Base-by-base conservation (phyloP, 2,113 vertebrate genomes). In the Neodontobutis hainanensis region DNA sequence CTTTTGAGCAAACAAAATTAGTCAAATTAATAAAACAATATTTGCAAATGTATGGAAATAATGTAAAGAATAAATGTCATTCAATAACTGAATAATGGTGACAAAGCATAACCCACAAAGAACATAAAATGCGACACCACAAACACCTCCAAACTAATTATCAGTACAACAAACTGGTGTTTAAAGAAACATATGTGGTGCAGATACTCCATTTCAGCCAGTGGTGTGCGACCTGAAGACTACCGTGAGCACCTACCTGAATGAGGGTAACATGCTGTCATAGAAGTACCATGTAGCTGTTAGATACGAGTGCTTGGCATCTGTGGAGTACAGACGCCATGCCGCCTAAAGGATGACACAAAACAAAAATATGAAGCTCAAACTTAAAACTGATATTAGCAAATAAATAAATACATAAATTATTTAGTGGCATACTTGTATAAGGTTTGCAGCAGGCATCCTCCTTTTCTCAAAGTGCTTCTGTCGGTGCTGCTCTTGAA, bases 251-350 rank as follows among this genome's bases (percentile, higher is more conserved):
- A 34, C 92, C 77, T 95, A 98, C 97, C 96, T 98, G 94, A 98
- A 94, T 11, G 96, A 94, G 1, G 97, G 97, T 65, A 99, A 93
- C 82, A 99, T 94, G 85, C 96, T 98, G 93, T 98, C 96, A 8
- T 99, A 99, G 92, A 98, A 98, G 88, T 96, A 98, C 97, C 97
- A 99, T 1, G 97, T 99, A 64, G 97, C 96, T 0, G 95, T 97
- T 83, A 99, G 92, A 90, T 99, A 99, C 4, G 67, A 92, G 44
- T 94, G 93, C 92, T 92, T 94, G 34, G 68, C 84, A 14, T 99
- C 96, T 0, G 96, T 98, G 0, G 96, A 98, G 85, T 99, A 99
- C 36, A 98, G 92, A 80, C 97, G 96, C 97, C 97, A 99, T 0
- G 97, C 96, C 65, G 97, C 96, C 97, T 98, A 74, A 36, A 64